Base-by-base conservation (phyloP, 2,888 invertebrate species). In the Trachelus iudaicus region DNA sequence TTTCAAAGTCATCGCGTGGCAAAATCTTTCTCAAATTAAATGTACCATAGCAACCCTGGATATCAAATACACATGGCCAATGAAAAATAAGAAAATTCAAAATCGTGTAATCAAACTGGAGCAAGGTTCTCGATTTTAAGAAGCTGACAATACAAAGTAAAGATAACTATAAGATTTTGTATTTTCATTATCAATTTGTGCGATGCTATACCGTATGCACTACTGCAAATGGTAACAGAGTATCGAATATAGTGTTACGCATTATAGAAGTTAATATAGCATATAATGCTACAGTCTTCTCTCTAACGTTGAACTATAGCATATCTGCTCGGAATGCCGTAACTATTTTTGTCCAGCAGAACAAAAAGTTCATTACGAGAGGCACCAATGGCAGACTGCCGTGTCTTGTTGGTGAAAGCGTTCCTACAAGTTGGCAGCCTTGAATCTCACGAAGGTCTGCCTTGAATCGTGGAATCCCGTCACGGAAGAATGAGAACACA, bases 401-500 rank as follows among this genome's bases (percentile, higher is more conserved):
- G 2, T 2, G 56, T 2, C 23, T 23, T 9, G 23, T 0, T 56
- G 56, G 56, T 56, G 56, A 56, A 56, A 56, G 56, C 56, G 23
- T 56, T 56, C 23, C 56, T 56, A 9, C 56, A 23, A 56, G 56
- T 23, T 6, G 56, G 56, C 9, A 56, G 56, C 56, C 56, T 56
- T 56, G 56, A 56, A 23, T 56, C 56, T 0, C 23, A 23, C 1
- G 56, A 56, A 56, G 56, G 56, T 56, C 56, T 31, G 71, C 33
- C 71, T 71, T 71, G 31, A 71, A 30, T 71, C 12, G 12, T 31
- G 30, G 33, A 71, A 71, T 34, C 13, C 71, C 31, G 71, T 71
- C 71, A 71, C 71, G 71, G 71, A 71, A 71, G 71, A 71, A 71
- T 31, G 71, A 71, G 33, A 71, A 34, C 71, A 56, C 56, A 23